Evolutionary conservation across 2,113 vertebrate genomes (phyloP).

Genomic region (Tonatia bakeri): DNA sequence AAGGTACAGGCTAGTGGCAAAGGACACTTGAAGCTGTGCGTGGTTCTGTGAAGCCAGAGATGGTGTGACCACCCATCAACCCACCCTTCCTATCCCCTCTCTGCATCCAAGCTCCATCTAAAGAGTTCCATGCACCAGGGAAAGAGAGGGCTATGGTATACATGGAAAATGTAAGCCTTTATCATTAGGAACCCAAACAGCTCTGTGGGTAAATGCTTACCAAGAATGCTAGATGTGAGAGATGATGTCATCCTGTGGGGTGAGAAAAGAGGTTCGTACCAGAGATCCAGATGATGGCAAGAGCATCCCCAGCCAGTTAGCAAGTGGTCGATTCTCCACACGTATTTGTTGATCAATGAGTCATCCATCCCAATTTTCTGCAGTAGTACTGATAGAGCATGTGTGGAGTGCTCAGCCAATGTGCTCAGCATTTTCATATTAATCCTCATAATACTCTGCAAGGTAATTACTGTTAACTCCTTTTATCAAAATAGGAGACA

Average conservation of each 20-base stretch:
- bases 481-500: not conserved
- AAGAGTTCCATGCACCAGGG: not conserved
- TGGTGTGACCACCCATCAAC: fast-evolving
- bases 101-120: too few species aligned
- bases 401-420: not conserved
- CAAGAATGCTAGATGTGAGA: not conserved
- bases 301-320: not conserved
- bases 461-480: not conserved
- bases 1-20: not conserved
- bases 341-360: not conserved
- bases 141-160: not conserved
- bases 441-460: not conserved
- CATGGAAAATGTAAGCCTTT: not conserved
- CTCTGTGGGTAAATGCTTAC: not conserved
- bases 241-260: not conserved
- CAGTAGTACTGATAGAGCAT: not conserved
- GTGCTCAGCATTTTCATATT: not conserved
- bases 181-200: not conserved
- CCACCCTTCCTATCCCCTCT: not conserved
- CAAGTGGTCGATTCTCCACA: not conserved
- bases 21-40: fast-evolving
- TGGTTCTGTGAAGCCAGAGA: not conserved
- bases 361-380: not conserved
- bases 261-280: not conserved
- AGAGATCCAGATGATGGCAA: not conserved